Conservation (phyloP, 2,888 invertebrate species). For the Tetrapedia diversipes region DNA sequence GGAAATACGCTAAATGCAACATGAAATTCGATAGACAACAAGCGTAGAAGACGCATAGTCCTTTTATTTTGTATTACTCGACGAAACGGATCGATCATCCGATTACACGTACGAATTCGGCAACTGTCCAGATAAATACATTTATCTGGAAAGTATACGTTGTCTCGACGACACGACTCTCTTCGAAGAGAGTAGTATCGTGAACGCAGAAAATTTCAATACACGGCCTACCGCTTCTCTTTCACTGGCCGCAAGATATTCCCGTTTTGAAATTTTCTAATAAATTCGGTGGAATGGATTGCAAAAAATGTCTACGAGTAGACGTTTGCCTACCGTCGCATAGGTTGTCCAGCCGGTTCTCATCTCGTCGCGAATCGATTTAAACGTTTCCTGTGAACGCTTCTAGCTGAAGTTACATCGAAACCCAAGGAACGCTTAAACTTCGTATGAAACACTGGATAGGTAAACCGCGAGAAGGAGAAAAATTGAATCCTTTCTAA, state of each 20-base stretch:
- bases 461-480: too few relatives aligned
- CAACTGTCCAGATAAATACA: constrained; percentile 28
- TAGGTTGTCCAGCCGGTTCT: neutral
- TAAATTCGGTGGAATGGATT: constrained; percentile 27
- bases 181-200: constrained; percentile 35
- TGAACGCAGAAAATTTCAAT: constrained; percentile 18
- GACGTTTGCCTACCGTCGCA: constrained; percentile 6
- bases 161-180: neutral
- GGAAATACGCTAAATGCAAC: constrained; percentile 8
- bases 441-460: too few relatives aligned
- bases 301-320: neutral
- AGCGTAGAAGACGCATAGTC: neutral
- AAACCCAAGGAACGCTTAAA: neutral
- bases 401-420: too few relatives aligned
- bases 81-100: neutral
- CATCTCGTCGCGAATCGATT: constrained; percentile 1
- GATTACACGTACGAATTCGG: neutral
- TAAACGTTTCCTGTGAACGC: neutral
- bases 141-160: constrained; percentile 14
- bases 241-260: neutral
- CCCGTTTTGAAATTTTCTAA: constrained; percentile 28
- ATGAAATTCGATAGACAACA: constrained; percentile 13
- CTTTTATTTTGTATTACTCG: too few relatives aligned
- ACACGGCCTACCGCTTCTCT: neutral
- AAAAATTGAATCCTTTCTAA: too few relatives aligned